Conservation (phyloP, 2,888 invertebrate genomes). For the Atethmia centrago region DNA sequence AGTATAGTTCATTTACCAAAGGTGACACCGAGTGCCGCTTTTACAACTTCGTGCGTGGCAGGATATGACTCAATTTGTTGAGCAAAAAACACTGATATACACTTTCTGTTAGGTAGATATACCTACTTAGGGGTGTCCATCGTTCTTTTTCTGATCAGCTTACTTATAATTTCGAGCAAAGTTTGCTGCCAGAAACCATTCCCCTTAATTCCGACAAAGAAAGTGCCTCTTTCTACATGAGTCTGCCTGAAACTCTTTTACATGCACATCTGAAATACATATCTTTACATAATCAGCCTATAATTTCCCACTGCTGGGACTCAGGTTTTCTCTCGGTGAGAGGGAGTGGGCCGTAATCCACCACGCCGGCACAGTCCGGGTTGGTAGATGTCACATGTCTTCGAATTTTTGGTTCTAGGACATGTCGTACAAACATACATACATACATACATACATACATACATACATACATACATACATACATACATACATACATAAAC, state of each 20-base stretch:
- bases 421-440: no score
- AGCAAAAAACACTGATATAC: constrained; percentile 65
- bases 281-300: no score
- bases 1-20: constrained; percentile 64
- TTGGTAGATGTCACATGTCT: no score
- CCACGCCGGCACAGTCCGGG: no score
- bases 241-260: not conserved
- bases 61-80: constrained; percentile 78
- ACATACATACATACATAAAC: no score
- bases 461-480: no score
- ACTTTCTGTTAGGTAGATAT: constrained; percentile 65
- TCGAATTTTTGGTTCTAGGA: no score
- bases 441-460: no score
- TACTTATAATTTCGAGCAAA: not conserved
- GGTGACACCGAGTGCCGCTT: constrained; percentile 78
- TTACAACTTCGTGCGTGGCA: constrained; percentile 71
- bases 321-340: no score
- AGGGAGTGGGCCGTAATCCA: no score
- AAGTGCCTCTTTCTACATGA: not conserved
- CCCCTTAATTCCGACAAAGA: no score
- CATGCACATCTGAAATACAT: not conserved
- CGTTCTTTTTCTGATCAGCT: not conserved
- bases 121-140: constrained; percentile 52
- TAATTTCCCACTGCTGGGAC: no score
- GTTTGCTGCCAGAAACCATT: not conserved